Conservation (phyloP, 2,797 vertebrate genomes). For the Antrozous pallidus region DNA sequence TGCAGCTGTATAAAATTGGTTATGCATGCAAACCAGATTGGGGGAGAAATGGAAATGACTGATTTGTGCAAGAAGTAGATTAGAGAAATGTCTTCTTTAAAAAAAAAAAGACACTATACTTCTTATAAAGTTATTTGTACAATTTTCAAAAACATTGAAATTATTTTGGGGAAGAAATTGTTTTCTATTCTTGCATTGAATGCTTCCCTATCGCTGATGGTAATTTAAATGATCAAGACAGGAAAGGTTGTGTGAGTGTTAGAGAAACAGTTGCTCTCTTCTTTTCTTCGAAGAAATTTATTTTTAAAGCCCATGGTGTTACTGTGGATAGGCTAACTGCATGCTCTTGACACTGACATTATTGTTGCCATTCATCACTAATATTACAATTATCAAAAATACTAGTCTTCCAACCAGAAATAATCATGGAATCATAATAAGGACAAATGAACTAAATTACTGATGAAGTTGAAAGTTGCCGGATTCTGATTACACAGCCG, state of each 20-base stretch:
- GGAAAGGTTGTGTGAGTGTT: constrained; percentile 3
- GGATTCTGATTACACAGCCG: constrained; percentile 81
- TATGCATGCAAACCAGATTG: constrained; percentile 71
- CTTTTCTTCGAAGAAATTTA: constrained; percentile 70
- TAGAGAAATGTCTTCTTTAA: background rate
- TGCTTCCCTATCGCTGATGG: background rate
- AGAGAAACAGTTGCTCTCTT: constrained; percentile 24
- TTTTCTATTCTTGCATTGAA: background rate
- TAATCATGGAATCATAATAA: constrained; percentile 79
- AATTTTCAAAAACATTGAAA: constrained; percentile 53
- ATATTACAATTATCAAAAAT: constrained; percentile 80
- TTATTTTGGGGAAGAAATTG: background rate
- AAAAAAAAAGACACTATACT: background rate
- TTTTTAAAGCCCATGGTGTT: constrained; percentile 74
- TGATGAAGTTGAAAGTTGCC: constrained; percentile 79
- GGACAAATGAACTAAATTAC: constrained; percentile 84
- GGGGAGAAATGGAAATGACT: constrained; percentile 18
- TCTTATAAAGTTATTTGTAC: constrained; percentile 21
- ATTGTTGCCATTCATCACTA: constrained; percentile 77
- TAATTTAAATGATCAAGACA: constrained; percentile 24
- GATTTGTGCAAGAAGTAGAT: constrained; percentile 50
- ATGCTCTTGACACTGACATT: constrained; percentile 71
- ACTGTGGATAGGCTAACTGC: constrained; percentile 71
- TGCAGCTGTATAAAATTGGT: constrained; percentile 70
- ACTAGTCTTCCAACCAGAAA: constrained; percentile 78